Evolutionary conservation across 2,888 invertebrate species (phyloP).

Genomic region (Nephrocerus scutellatus): DNA sequence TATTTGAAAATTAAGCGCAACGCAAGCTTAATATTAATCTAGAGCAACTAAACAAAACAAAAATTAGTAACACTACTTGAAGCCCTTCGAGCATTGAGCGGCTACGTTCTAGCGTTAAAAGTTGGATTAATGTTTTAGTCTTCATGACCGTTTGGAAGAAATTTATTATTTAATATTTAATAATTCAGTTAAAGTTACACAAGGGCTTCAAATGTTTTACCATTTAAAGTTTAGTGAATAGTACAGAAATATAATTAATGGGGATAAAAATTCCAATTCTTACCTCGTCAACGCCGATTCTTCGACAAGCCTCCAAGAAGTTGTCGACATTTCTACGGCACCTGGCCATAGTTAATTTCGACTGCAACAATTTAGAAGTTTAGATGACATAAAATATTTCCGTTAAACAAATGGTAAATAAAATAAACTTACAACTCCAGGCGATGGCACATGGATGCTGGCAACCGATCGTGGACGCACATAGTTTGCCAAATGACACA

Average conservation of each 20-base stretch:
- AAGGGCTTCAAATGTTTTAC: neutral
- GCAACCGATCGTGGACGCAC: constrained; percentile 85
- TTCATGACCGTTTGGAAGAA: too few relatives aligned
- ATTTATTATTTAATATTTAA: too few relatives aligned
- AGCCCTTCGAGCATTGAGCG: neutral
- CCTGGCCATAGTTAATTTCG: constrained; percentile 89
- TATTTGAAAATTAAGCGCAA: neutral
- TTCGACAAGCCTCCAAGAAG: constrained; percentile 88
- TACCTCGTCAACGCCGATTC: constrained; percentile 92
- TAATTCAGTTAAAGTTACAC: neutral
- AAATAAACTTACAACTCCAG: constrained; percentile 67
- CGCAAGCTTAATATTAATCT: neutral
- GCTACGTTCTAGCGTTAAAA: neutral
- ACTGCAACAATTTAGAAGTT: constrained; percentile 61
- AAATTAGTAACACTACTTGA: neutral
- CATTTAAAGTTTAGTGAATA: too few relatives aligned
- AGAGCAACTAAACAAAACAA: neutral
- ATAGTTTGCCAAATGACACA: constrained; percentile 91
- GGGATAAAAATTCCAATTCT: too few relatives aligned
- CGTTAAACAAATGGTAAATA: constrained; percentile 3
- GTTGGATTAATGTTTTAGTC: too few relatives aligned
- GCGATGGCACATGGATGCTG: constrained; percentile 91
- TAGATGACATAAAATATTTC: constrained; percentile 2
- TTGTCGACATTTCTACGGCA: constrained; percentile 93
- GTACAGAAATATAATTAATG: too few relatives aligned